These are phyloP conservation scores for Poeciliopsis presidionis DNA, from an alignment of 2,797 vertebrate genomes.

Conservation along the genomic window DNA sequence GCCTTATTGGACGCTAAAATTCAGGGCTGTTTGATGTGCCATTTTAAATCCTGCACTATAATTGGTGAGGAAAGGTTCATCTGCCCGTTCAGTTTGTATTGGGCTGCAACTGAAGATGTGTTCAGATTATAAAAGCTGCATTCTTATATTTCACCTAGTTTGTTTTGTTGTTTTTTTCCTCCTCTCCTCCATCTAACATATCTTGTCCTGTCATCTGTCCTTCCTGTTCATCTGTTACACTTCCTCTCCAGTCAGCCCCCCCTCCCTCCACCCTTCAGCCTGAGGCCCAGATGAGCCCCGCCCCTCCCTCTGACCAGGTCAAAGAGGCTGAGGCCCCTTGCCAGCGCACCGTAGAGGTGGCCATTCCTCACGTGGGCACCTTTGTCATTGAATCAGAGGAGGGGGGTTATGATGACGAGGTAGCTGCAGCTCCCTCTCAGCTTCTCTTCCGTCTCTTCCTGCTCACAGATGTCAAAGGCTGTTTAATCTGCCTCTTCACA, in stretches of 20 bases:
- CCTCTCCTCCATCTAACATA: slow-evolving; percentile 4
- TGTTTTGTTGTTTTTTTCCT: background rate
- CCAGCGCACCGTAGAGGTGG: slow-evolving; percentile 93
- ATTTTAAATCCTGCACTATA: background rate
- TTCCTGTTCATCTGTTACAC: slow-evolving; percentile 55
- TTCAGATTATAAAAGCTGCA: slow-evolving; percentile 9
- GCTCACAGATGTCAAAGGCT: slow-evolving; percentile 40
- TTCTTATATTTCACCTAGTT: background rate
- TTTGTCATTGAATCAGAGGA: slow-evolving; percentile 95
- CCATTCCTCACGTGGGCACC: slow-evolving; percentile 93
- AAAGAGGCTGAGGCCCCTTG: slow-evolving; percentile 80
- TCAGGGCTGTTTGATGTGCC: background rate
- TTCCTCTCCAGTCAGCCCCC: slow-evolving; percentile 70
- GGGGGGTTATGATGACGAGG: slow-evolving; percentile 98
- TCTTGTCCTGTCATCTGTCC: slow-evolving; percentile 28
- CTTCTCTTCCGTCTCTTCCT: slow-evolving; percentile 14
- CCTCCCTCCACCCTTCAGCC: slow-evolving; percentile 78
- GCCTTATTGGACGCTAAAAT: background rate
- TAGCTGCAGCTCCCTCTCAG: slow-evolving; percentile 75
- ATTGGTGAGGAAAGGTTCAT: background rate
- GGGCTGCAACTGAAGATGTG: background rate
- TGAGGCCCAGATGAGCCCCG: slow-evolving; percentile 58
- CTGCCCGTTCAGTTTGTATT: background rate
- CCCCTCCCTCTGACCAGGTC: slow-evolving; percentile 65
- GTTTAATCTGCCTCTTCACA: slow-evolving; percentile 44